Conservation (phyloP, 2,888 invertebrate genomes). For the Brachynemurus nebulosus region DNA sequence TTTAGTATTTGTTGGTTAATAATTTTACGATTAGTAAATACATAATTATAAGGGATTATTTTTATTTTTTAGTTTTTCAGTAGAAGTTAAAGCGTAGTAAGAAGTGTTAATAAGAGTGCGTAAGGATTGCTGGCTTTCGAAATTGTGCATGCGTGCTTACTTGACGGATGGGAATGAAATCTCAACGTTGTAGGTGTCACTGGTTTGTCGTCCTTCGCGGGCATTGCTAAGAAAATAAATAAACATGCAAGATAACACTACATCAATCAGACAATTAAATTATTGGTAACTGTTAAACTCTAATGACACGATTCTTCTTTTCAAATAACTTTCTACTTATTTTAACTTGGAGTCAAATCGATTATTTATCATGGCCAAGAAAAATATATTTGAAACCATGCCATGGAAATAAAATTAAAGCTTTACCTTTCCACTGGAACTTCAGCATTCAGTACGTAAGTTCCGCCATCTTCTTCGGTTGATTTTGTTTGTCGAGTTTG, state of each 20-base stretch:
- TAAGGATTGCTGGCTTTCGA: too few relatives aligned
- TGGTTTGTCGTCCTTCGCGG: conserved; percentile 75
- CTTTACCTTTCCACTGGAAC: conserved; percentile 74
- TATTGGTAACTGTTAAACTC: background rate
- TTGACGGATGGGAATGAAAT: conserved; percentile 85
- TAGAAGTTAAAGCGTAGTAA: too few relatives aligned
- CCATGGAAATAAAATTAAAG: background rate
- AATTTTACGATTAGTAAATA: background rate
- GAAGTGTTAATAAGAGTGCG: too few relatives aligned
- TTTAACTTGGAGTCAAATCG: too few relatives aligned
- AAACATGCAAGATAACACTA: conserved; percentile 3
- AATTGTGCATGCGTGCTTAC: conserved; percentile 46
- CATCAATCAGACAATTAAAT: background rate
- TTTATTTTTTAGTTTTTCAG: too few relatives aligned
- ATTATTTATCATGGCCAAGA: too few relatives aligned
- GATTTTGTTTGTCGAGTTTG: conserved; percentile 47
- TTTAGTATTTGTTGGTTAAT: too few relatives aligned
- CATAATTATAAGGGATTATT: too few relatives aligned
- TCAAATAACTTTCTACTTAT: too few relatives aligned
- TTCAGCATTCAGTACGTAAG: conserved; percentile 67
- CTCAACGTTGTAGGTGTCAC: conserved; percentile 82
- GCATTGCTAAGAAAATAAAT: conserved; percentile 39
- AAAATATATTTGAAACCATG: background rate
- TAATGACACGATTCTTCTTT: too few relatives aligned
- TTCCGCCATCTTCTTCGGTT: conserved; percentile 55